These are phyloP conservation scores for Oryctolagus cuniculus DNA, from an alignment of 2,113 vertebrate genomes.

Conservation along the genomic window DNA sequence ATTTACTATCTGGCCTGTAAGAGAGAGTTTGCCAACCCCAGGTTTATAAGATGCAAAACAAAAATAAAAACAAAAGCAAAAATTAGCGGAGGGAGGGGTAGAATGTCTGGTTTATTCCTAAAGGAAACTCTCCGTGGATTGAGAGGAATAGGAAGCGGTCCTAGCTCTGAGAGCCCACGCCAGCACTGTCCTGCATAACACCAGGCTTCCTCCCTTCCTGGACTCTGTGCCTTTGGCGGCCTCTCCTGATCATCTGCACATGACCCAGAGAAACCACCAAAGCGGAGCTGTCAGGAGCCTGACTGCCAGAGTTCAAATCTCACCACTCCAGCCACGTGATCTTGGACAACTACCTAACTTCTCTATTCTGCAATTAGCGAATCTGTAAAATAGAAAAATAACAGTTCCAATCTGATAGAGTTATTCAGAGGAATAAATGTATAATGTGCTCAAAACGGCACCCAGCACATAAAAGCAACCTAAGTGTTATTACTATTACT, in stretches of 20 bases:
- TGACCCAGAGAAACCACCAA: background rate
- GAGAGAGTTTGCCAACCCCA: background rate
- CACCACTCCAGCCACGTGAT: background rate
- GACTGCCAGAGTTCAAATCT: conserved; percentile 10
- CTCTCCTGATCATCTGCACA: background rate
- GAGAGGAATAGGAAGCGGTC: conserved; percentile 29
- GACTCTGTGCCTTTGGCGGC: background rate
- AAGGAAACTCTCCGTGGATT: conserved; percentile 11
- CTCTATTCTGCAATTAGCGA: background rate
- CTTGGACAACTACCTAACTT: background rate
- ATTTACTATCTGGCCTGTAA: background rate
- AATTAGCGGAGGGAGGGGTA: background rate
- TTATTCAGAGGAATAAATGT: background rate
- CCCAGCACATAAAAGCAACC: background rate
- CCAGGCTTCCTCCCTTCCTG: background rate
- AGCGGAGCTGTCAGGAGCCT: background rate
- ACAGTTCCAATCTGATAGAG: background rate
- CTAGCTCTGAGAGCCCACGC: conserved; percentile 3
- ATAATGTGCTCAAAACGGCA: background rate
- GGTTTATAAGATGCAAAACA: conserved; percentile 17
- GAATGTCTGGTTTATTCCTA: background rate
- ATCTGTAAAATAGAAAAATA: conserved; percentile 37
- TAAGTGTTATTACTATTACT: background rate
- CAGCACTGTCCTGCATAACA: background rate
- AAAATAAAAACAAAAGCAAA: background rate